Evolutionary conservation across 2,113 vertebrate species (phyloP).

Genomic region (Meriones unguiculatus): DNA sequence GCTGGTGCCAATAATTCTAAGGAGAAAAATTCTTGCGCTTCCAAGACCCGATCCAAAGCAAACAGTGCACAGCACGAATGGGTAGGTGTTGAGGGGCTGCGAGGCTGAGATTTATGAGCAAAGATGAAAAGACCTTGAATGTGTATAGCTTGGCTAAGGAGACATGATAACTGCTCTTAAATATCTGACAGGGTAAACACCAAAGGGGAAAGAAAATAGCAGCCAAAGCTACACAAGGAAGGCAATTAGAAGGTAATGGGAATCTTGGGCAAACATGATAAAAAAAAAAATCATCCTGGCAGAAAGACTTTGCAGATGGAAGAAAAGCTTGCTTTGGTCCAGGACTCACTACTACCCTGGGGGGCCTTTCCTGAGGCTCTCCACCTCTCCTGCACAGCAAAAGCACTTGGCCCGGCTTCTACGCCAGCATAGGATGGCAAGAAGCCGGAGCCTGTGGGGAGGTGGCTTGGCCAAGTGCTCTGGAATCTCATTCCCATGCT

Average conservation of each 20-base stretch:
- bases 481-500: neutral
- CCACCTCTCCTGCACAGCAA: neutral
- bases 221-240: constrained; percentile 46
- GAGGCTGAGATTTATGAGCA: constrained; percentile 77
- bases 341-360: neutral
- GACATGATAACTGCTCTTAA: constrained; percentile 79
- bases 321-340: neutral
- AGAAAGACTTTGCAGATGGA: constrained; percentile 26
- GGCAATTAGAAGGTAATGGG: constrained; percentile 62
- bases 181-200: constrained; percentile 74
- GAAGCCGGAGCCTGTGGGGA: neutral
- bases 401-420: neutral
- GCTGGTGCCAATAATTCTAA: constrained; percentile 71
- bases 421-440: neutral
- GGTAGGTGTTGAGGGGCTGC: constrained; percentile 75
- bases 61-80: constrained; percentile 71
- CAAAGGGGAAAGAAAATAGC: constrained; percentile 68
- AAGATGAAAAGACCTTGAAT: constrained; percentile 69
- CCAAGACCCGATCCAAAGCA: constrained; percentile 76
- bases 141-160: constrained; percentile 77
- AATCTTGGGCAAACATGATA: constrained; percentile 64
- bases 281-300: constrained; percentile 28
- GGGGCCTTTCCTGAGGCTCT: neutral
- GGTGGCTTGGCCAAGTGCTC: neutral
- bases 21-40: constrained; percentile 69